Evolutionary conservation across 2,888 invertebrate species (phyloP), one percentile per base, ranked within the genome.

Genomic region (Miltochrista miniata): DNA sequence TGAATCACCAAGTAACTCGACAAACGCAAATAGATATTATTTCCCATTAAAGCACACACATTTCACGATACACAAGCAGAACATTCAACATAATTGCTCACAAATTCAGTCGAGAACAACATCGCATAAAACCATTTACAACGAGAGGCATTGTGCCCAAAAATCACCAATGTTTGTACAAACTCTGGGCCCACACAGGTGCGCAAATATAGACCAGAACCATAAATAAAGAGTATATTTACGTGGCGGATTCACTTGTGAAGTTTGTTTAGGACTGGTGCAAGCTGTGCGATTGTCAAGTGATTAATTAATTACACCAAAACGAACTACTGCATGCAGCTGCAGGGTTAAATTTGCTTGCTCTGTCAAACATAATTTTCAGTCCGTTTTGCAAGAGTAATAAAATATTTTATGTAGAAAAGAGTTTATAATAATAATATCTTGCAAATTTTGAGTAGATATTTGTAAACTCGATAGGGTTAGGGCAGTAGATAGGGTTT

Each of bases 101-200:
- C 53, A 51, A 37, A 48, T 51, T 48, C 39, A 41, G 31, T 60
- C 53, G 43, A 56, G 49, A 12, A 43, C 44, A 51, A 57, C 46
- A 50, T 24, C 30, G 51, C 41, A 55, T 46, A 57, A 62, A 67
- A 68, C 52, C 56, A 45, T 56, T 55, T 53, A 48, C 48, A 54
- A 54, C 45, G 42, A 44, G 45, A 49, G 41, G 36, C 53, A 59
- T 56, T 59, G 47, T 61, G 57, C 46, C 62, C 53, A 61, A 68
- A 68, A 76, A 67, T 68, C 61, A 59, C 14, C 59, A 56, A 54
- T 74, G 67, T 76, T 76, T 67, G 60, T 47, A 38, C 54, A 47
- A 63, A 59, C 41, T 67, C 78, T 78, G 79, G 18, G 79, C 75
- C 77, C 59, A 56, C 49, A 66, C 81, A 81, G 81, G 80, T 81